Percentiles rank a stretch among this genome's conserved stretches.
These are phyloP conservation scores for Pachyuromys duprasi DNA, from an alignment of 2,797 vertebrate genomes.

Conservation along the genomic window DNA sequence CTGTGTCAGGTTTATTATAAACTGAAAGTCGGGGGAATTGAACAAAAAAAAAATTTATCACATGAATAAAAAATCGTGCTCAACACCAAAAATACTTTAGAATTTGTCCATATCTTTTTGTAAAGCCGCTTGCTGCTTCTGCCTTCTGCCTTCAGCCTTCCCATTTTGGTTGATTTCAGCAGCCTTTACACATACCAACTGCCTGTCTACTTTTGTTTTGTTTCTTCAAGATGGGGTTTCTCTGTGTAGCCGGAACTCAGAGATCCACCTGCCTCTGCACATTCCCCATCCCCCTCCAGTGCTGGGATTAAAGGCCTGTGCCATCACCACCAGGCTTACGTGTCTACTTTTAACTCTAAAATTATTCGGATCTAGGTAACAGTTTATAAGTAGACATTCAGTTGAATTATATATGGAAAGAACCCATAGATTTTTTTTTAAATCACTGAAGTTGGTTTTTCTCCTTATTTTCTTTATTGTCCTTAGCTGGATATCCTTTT, in stretches of 20 bases:
- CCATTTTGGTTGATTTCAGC: constrained; percentile 63
- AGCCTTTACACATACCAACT: constrained; percentile 66
- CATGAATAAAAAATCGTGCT: constrained; percentile 62
- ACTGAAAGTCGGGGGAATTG: constrained; percentile 53
- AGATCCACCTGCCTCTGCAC: background rate
- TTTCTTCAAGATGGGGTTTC: background rate
- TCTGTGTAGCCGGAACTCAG: background rate
- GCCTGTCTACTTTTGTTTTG: background rate
- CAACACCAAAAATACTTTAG: constrained; percentile 55
- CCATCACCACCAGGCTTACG: background rate
- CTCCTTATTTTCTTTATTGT: constrained; percentile 53
- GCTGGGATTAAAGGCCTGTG: background rate
- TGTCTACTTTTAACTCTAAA: constrained; percentile 50
- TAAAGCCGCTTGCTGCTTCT: constrained; percentile 56
- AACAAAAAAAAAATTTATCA: constrained; percentile 70
- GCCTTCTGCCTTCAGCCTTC: constrained; percentile 41
- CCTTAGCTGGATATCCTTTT: constrained; percentile 18
- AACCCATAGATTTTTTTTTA: constrained; percentile 2
- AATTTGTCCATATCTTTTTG: constrained; percentile 73
- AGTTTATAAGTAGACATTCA: constrained; percentile 30
- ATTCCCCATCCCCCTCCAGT: background rate
- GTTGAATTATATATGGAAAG: constrained; percentile 47
- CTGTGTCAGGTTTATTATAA: constrained; percentile 68
- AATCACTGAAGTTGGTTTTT: constrained; percentile 37
- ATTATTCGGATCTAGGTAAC: constrained; percentile 47